phyloP scores from a whole-genome alignment of 2,797 vertebrate species.

The Tiaroga cobitis region DNA sequence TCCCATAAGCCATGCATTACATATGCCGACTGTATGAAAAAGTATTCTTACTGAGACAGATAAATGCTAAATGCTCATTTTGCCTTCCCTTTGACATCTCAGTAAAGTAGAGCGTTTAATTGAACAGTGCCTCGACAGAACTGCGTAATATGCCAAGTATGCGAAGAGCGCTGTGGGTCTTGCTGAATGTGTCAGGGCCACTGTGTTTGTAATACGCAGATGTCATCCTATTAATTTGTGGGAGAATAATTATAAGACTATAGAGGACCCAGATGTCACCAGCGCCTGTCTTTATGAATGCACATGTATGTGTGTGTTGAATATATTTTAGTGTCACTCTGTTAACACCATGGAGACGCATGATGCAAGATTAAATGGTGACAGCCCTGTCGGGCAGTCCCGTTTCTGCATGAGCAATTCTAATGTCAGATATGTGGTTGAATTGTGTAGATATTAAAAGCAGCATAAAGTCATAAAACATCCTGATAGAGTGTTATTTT shows the following conservation, averaged over 20 bases:
- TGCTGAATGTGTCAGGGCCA: conserved; percentile 44
- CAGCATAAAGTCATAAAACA: conserved; percentile 37
- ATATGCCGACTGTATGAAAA: conserved; percentile 45
- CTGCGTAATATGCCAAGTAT: conserved; percentile 23
- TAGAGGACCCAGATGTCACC: conserved; percentile 58
- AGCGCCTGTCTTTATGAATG: conserved; percentile 52
- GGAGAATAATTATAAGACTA: conserved; percentile 63
- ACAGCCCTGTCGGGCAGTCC: conserved; percentile 65
- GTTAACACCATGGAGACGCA: conserved; percentile 61
- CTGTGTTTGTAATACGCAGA: conserved; percentile 62
- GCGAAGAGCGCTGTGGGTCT: conserved; percentile 16
- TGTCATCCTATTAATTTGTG: conserved; percentile 59
- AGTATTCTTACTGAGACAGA: conserved; percentile 38
- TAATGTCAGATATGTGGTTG: conserved; percentile 67
- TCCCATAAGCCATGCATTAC: conserved; percentile 35
- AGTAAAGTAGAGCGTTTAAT: conserved; percentile 38
- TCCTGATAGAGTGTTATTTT: conserved; percentile 61
- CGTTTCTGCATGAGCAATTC: conserved; percentile 72
- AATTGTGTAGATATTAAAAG: conserved; percentile 71
- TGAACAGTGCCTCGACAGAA: conserved; percentile 33
- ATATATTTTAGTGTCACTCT: conserved; percentile 54
- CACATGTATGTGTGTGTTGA: conserved; percentile 31
- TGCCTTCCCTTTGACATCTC: conserved; percentile 36
- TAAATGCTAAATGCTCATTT: conserved; percentile 58
- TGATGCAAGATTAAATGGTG: conserved; percentile 67